These are phyloP conservation scores for Morpho achilles DNA, from an alignment of 2,888 invertebrate genomes.

Conservation along the genomic window DNA sequence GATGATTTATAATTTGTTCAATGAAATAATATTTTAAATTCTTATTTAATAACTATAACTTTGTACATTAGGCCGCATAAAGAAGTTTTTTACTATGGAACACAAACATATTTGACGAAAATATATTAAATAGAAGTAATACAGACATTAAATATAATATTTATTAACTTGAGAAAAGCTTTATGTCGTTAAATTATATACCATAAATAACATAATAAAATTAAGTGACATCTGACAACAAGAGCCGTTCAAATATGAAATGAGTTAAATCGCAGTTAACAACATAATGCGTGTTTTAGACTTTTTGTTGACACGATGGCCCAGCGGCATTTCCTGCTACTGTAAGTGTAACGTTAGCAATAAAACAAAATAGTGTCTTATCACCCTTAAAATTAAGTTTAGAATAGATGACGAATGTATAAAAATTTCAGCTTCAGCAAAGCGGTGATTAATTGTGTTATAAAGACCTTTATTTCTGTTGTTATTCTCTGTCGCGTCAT, in stretches of 20 bases:
- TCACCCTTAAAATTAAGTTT: constrained; percentile 32
- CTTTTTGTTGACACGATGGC: constrained; percentile 71
- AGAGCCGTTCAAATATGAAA: constrained; percentile 70
- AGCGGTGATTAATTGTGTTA: constrained; percentile 74
- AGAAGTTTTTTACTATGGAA: too few species aligned
- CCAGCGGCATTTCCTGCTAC: constrained; percentile 74
- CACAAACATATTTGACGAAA: too few species aligned
- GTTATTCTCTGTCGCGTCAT: constrained; percentile 58
- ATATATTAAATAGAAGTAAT: too few species aligned
- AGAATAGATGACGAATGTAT: constrained; percentile 28
- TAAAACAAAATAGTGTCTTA: constrained; percentile 37
- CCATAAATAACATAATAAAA: constrained; percentile 56
- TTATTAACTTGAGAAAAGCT: constrained; percentile 20
- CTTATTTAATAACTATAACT: too few species aligned
- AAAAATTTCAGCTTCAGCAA: constrained; percentile 39
- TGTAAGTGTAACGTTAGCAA: constrained; percentile 33
- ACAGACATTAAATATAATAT: background rate
- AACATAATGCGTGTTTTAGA: constrained; percentile 70
- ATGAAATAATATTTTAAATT: too few species aligned
- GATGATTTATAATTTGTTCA: too few species aligned
- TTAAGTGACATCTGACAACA: constrained; percentile 63
- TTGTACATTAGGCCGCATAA: too few species aligned
- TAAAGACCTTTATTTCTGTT: constrained; percentile 71
- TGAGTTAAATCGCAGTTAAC: constrained; percentile 74
- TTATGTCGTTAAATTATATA: constrained; percentile 28